Percentiles rank a stretch among this genome's conserved stretches.
Conservation (phyloP, 2,888 invertebrate genomes). For the Biston stratarius region DNA sequence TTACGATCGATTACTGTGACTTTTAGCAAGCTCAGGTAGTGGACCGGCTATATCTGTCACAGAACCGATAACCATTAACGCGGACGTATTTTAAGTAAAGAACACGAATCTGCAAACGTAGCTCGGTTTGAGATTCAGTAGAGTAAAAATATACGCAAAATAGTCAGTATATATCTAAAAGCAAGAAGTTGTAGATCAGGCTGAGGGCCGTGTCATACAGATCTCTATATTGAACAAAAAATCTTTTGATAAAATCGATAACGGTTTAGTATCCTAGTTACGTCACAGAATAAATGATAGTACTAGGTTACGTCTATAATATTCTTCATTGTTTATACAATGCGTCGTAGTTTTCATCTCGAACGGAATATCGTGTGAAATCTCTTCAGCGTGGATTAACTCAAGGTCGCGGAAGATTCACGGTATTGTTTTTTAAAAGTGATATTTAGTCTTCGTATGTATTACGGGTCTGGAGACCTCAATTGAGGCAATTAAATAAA, state of each 20-base stretch:
- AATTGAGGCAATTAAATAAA: slow-evolving; percentile 44
- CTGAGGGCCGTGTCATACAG: neutral
- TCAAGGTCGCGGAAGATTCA: slow-evolving; percentile 58
- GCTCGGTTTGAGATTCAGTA: too few species aligned
- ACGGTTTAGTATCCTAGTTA: too few species aligned
- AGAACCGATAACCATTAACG: too few species aligned
- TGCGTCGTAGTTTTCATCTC: slow-evolving; percentile 17
- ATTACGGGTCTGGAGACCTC: slow-evolving; percentile 45
- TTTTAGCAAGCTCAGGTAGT: slow-evolving; percentile 1
- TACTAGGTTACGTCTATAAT: too few species aligned
- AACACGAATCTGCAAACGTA: too few species aligned
- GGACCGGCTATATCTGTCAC: too few species aligned
- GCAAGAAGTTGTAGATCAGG: neutral
- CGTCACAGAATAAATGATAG: too few species aligned
- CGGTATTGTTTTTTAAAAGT: slow-evolving; percentile 48
- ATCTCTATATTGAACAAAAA: neutral
- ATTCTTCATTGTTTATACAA: neutral
- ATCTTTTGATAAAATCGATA: too few species aligned
- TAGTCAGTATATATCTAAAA: too few species aligned
- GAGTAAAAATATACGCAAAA: too few species aligned
- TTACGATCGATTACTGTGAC: slow-evolving; percentile 10
- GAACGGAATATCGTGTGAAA: slow-evolving; percentile 57
- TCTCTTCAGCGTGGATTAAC: slow-evolving; percentile 48
- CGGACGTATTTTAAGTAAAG: too few species aligned
- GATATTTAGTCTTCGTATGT: slow-evolving; percentile 45